Evolutionary conservation across 2,888 invertebrate species (phyloP).

Genomic region (Plagodis dolabraria): DNA sequence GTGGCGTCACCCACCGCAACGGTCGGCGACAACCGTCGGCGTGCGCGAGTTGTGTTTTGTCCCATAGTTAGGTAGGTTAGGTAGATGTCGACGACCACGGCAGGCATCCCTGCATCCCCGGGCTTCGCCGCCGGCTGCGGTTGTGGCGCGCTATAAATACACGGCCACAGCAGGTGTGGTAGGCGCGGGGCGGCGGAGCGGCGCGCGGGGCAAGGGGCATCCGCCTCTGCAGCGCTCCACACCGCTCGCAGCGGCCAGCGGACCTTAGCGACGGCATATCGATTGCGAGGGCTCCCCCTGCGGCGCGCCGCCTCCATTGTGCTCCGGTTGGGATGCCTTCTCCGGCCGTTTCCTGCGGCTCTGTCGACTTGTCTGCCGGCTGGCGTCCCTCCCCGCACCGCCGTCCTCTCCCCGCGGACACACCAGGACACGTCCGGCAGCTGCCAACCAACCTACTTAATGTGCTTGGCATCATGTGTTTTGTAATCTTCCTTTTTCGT

Average conservation of each 20-base stretch:
- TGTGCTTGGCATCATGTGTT: slow-evolving; percentile 49
- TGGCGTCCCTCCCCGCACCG: slow-evolving; percentile 52
- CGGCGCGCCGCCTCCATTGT: slow-evolving; percentile 82
- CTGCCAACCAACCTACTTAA: slow-evolving; percentile 58
- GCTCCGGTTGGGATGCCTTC: slow-evolving; percentile 81
- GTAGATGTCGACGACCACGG: slow-evolving; percentile 64
- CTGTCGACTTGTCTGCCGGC: slow-evolving; percentile 66
- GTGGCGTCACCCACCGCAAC: slow-evolving; percentile 61
- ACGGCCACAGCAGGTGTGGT: slow-evolving; percentile 83
- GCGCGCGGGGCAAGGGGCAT: slow-evolving; percentile 72
- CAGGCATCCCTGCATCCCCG: slow-evolving; percentile 79
- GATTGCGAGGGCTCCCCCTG: slow-evolving; percentile 85
- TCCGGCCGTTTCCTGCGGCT: slow-evolving; percentile 79
- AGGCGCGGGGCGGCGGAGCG: slow-evolving; percentile 58
- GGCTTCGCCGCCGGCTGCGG: slow-evolving; percentile 50
- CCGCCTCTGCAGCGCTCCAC: slow-evolving; percentile 82
- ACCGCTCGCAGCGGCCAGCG: slow-evolving; percentile 82
- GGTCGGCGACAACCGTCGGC: slow-evolving; percentile 38
- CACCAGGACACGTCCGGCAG: slow-evolving; percentile 70
- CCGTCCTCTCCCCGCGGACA: slow-evolving; percentile 43
- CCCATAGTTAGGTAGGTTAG: slow-evolving; percentile 48
- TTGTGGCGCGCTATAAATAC: slow-evolving; percentile 81
- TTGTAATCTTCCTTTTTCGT: slow-evolving; percentile 29
- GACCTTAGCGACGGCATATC: slow-evolving; percentile 85
- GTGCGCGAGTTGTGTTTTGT: slow-evolving; percentile 46